Percentiles rank a stretch among this genome's conserved stretches.
Conservation (phyloP, 2,113 vertebrate species). For the Heptranchias perlo region DNA sequence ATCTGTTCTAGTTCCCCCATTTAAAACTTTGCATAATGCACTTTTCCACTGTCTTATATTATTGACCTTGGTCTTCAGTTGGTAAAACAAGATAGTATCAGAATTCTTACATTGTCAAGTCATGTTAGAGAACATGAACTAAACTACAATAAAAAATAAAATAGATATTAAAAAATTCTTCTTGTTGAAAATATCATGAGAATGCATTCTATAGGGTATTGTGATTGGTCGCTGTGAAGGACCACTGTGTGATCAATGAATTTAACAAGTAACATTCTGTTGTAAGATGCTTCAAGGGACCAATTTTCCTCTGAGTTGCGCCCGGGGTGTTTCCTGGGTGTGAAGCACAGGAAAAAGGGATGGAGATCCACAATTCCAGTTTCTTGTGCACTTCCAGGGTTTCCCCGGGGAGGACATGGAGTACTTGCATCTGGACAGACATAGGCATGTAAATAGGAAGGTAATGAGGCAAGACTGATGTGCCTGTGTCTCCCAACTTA, state of each 20-base stretch:
- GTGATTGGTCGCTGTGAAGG: background rate
- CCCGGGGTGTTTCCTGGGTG: background rate
- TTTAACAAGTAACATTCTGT: background rate
- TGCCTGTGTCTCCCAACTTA: background rate
- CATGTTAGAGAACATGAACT: background rate
- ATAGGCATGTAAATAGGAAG: background rate
- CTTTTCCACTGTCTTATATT: background rate
- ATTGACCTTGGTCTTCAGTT: background rate
- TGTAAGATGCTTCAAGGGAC: background rate
- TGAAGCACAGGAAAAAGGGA: background rate
- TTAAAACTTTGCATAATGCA: background rate
- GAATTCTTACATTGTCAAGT: background rate
- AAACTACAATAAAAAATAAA: background rate
- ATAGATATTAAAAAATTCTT: background rate
- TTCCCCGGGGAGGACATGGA: no score
- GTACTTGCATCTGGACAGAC: background rate
- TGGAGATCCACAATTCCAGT: background rate
- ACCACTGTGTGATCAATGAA: background rate
- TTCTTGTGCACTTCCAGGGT: background rate
- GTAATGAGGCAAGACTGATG: background rate
- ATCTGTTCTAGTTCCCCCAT: background rate
- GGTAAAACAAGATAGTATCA: background rate
- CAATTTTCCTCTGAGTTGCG: background rate
- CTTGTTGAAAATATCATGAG: background rate
- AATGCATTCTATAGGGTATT: background rate